phyloP scores from a whole-genome alignment of 2,797 vertebrate genomes.

The Cyprinodon diabolis region DNA sequence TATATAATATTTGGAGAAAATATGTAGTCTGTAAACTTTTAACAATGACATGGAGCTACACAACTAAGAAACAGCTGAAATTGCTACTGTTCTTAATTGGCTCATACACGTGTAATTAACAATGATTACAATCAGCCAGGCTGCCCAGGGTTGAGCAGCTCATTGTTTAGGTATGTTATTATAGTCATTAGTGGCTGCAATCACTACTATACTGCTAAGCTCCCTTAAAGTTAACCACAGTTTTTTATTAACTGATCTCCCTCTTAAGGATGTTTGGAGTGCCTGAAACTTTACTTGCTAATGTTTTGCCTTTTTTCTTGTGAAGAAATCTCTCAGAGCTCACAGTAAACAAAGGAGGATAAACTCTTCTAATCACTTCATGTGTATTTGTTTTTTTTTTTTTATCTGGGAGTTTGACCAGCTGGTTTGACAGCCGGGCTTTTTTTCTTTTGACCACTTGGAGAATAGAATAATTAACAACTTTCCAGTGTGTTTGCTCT shows the following conservation, averaged over 20 bases:
- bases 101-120: constrained; percentile 76
- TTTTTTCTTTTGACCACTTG: constrained; percentile 49
- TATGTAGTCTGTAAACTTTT: constrained; percentile 33
- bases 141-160: constrained; percentile 70
- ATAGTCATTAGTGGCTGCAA: constrained; percentile 79
- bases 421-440: constrained; percentile 48
- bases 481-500: constrained; percentile 58
- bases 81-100: constrained; percentile 73
- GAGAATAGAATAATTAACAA: constrained; percentile 56
- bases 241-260: constrained; percentile 32
- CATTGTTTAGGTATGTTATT: constrained; percentile 81
- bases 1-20: constrained; percentile 30
- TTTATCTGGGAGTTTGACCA: constrained; percentile 36
- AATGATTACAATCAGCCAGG: constrained; percentile 82
- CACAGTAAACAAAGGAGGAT: constrained; percentile 46
- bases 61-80: constrained; percentile 63
- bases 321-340: constrained; percentile 36
- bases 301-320: constrained; percentile 42
- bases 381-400: constrained; percentile 17
- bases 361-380: constrained; percentile 38
- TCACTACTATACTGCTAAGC: constrained; percentile 69
- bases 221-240: constrained; percentile 57
- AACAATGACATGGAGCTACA: constrained; percentile 36
- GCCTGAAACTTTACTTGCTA: constrained; percentile 34
- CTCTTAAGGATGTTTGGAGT: constrained; percentile 31